Conservation (phyloP, 2,888 invertebrate genomes). For the Oscheius sp. region DNA sequence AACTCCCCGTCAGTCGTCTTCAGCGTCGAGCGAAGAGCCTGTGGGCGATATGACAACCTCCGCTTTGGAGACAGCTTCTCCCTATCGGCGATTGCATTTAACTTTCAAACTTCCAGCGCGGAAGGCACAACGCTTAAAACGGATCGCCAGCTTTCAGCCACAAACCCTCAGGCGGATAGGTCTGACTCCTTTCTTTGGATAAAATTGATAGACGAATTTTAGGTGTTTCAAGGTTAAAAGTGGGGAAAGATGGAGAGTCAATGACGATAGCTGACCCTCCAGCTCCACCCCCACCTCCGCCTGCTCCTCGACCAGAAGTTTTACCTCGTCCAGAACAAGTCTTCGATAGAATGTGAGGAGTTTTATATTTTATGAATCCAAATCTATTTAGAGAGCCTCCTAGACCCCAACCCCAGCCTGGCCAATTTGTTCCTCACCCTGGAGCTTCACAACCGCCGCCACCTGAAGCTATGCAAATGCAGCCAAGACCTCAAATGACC, state of each 20-base stretch:
- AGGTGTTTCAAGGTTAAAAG: conserved; percentile 18
- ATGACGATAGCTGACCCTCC: conserved; percentile 25
- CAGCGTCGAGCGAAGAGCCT: conserved; percentile 13
- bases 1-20: conserved; percentile 2
- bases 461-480: neutral
- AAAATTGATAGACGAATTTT: neutral
- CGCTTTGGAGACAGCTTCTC: neutral
- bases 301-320: conserved; percentile 8
- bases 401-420: conserved; percentile 6
- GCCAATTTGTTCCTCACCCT: neutral
- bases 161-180: conserved; percentile 45
- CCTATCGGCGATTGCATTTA: conserved; percentile 30
- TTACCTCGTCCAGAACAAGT: conserved; percentile 15
- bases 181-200: neutral
- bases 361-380: neutral
- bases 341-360: conserved; percentile 25
- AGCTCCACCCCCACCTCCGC: conserved; percentile 20
- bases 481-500: conserved; percentile 13
- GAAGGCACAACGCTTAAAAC: conserved; percentile 47
- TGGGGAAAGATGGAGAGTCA: conserved; percentile 18
- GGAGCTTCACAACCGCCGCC: neutral
- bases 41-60: conserved; percentile 28
- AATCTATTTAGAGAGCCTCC: neutral
- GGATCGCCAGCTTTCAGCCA: conserved; percentile 51
- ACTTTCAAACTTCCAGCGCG: conserved; percentile 41